Evolutionary conservation across 2,797 vertebrate genomes (phyloP).

Genomic region (Geotrypetes seraphini): DNA sequence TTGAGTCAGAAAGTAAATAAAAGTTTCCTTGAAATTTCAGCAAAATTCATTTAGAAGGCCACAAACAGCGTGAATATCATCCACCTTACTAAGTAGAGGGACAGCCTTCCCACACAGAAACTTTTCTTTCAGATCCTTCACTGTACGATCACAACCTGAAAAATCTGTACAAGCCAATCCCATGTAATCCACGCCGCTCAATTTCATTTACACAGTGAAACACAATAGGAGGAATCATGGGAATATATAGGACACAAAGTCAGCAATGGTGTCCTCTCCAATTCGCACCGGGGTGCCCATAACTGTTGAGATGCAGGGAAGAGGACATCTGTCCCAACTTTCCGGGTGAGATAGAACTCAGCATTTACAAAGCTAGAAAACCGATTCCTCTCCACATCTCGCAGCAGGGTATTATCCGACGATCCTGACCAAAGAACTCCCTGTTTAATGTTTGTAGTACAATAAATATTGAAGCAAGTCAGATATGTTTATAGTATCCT

Average conservation of each 20-base stretch:
- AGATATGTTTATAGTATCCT: too few relatives aligned
- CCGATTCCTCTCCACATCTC: too few relatives aligned
- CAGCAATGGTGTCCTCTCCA: slow-evolving; percentile 80
- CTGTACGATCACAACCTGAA: slow-evolving; percentile 84
- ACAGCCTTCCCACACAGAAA: slow-evolving; percentile 74
- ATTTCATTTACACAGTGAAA: slow-evolving; percentile 94
- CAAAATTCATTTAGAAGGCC: slow-evolving; percentile 93
- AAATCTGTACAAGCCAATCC: slow-evolving; percentile 90
- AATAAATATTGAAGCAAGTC: too few relatives aligned
- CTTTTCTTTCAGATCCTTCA: slow-evolving; percentile 92
- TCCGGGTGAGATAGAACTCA: slow-evolving; percentile 83
- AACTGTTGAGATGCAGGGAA: slow-evolving; percentile 83
- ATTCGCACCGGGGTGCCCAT: slow-evolving; percentile 73
- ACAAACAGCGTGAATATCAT: slow-evolving; percentile 82
- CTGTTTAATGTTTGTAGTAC: too few relatives aligned
- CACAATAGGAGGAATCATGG: slow-evolving; percentile 88
- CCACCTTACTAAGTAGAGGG: slow-evolving; percentile 87
- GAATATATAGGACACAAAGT: slow-evolving; percentile 73
- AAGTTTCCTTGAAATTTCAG: slow-evolving; percentile 86
- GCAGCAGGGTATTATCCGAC: too few relatives aligned
- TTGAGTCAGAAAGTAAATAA: slow-evolving; percentile 86
- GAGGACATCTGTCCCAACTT: slow-evolving; percentile 85
- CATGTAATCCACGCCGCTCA: slow-evolving; percentile 82
- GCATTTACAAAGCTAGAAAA: slow-evolving; percentile 90
- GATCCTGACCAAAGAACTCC: too few relatives aligned